phyloP scores from a whole-genome alignment of 1,140 invertebrate species.

The Chymomyza costata region DNA sequence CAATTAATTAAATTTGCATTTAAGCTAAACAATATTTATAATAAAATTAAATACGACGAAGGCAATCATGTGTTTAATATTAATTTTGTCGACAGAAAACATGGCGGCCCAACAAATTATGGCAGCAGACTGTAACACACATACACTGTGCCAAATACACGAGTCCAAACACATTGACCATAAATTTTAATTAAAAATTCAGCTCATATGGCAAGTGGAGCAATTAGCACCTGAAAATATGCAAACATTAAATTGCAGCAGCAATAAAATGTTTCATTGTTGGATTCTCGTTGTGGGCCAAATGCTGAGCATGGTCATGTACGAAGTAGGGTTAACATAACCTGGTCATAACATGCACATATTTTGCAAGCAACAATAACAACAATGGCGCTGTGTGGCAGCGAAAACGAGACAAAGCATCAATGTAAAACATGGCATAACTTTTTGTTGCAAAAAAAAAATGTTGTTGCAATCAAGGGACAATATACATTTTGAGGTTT shows the following conservation, averaged over 20 bases:
- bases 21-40: constrained; percentile 74
- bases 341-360: constrained; percentile 74
- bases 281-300: constrained; percentile 24
- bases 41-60: constrained; percentile 59
- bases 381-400: neutral
- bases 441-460: constrained; percentile 60
- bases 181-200: constrained; percentile 75
- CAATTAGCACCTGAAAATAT: constrained; percentile 76
- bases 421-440: constrained; percentile 63
- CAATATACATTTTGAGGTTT: constrained; percentile 7
- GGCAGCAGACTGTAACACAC: constrained; percentile 15
- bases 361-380: constrained; percentile 47
- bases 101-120: constrained; percentile 51
- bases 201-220: constrained; percentile 74
- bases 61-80: constrained; percentile 74
- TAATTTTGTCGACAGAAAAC: constrained; percentile 65
- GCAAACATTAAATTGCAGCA: constrained; percentile 73
- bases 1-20: constrained; percentile 57
- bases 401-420: constrained; percentile 40
- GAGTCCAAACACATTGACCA: constrained; percentile 9
- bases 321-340: constrained; percentile 38
- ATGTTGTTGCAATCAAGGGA: constrained; percentile 28
- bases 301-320: constrained; percentile 21
- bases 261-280: constrained; percentile 47
- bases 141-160: neutral